A percentile compares a stretch with the other conserved stretches of the same genome.
Evolutionary conservation across 2,888 invertebrate species (phyloP).

Genomic region (Pteria penguin): DNA sequence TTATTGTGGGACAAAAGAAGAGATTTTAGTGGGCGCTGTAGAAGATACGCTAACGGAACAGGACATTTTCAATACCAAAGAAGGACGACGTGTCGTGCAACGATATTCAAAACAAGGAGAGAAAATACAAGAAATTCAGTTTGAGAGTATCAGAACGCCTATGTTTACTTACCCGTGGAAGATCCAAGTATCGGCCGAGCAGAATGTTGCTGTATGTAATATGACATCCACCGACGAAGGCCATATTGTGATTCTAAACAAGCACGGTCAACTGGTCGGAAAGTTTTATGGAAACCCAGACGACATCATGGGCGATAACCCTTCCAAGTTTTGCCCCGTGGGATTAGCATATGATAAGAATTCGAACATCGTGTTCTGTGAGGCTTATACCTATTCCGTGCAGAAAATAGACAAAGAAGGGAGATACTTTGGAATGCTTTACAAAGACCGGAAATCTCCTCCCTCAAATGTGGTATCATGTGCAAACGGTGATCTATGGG

Average conservation of each 20-base stretch:
- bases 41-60: constrained; percentile 9
- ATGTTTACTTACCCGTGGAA: constrained; percentile 20
- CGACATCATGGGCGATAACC: neutral
- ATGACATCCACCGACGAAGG: constrained; percentile 18
- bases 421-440: neutral
- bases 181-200: constrained; percentile 8
- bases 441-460: constrained; percentile 9
- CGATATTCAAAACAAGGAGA: constrained; percentile 5
- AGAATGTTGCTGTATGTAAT: constrained; percentile 22
- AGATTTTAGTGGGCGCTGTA: constrained; percentile 20
- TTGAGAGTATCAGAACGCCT: neutral
- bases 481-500: constrained; percentile 18
- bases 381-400: constrained; percentile 14
- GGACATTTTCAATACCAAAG: constrained; percentile 3
- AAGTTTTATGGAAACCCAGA: constrained; percentile 2
- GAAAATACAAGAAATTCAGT: constrained; percentile 12
- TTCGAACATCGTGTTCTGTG: constrained; percentile 11
- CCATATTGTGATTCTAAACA: constrained; percentile 16
- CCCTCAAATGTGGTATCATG: constrained; percentile 15
- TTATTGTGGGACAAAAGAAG: constrained; percentile 16
- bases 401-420: constrained; percentile 15
- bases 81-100: constrained; percentile 13
- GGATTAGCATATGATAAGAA: constrained; percentile 24
- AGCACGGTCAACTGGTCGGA: constrained; percentile 11
- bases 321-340: constrained; percentile 14